phyloP scores from a whole-genome alignment of 2,797 vertebrate genomes.

The Betta splendens region DNA sequence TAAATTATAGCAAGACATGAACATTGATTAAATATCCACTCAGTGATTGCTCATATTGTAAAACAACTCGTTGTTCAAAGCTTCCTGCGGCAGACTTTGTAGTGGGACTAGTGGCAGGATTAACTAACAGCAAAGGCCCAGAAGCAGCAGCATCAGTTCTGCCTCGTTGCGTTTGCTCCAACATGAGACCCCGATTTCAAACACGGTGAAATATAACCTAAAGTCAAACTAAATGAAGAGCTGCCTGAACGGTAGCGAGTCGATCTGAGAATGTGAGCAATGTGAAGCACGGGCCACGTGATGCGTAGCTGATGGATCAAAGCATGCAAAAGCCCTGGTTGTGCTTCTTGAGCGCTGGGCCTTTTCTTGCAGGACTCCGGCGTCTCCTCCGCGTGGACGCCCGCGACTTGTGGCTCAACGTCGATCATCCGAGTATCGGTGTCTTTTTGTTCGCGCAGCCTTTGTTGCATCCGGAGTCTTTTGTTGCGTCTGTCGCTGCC shows the following conservation, averaged over 20 bases:
- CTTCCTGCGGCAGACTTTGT: no score
- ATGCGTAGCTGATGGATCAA: slow-evolving; percentile 32
- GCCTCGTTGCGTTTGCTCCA: slow-evolving; percentile 15
- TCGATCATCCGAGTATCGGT: slow-evolving; percentile 39
- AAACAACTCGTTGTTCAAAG: no score
- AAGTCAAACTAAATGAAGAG: slow-evolving; percentile 16
- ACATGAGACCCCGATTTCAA: slow-evolving; percentile 19
- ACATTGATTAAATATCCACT: not conserved
- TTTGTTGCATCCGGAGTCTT: slow-evolving; percentile 41
- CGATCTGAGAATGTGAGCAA: slow-evolving; percentile 16
- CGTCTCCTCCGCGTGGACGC: no score
- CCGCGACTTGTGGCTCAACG: slow-evolving; percentile 28
- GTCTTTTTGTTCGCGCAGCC: slow-evolving; percentile 35
- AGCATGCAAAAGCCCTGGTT: slow-evolving; percentile 13
- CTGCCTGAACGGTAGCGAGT: slow-evolving; percentile 22
- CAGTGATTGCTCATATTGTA: not conserved
- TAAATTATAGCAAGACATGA: no score
- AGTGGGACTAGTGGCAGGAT: no score
- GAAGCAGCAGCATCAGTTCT: not conserved
- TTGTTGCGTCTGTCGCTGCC: slow-evolving; percentile 25
- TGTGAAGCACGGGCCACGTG: slow-evolving; percentile 13
- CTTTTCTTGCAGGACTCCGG: slow-evolving; percentile 15
- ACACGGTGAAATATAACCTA: slow-evolving; percentile 7
- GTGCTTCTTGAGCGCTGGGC: slow-evolving; percentile 17
- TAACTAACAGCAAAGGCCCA: no score